phyloP scores from a whole-genome alignment of 2,113 vertebrate species.

The Taxidea taxus region DNA sequence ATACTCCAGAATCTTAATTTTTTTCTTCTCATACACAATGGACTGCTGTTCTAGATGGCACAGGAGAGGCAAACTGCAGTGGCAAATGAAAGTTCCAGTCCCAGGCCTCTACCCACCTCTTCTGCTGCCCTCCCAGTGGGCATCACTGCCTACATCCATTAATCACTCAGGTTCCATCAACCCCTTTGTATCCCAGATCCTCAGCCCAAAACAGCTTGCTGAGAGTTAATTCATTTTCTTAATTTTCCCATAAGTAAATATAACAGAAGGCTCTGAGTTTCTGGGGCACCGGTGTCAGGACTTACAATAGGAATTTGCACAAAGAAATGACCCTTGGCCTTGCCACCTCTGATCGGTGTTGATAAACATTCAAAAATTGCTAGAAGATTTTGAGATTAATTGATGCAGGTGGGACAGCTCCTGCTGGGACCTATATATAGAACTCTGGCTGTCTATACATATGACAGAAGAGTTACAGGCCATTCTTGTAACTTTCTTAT shows the following conservation, averaged over 20 bases:
- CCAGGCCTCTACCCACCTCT: no score
- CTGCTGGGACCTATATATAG: neutral
- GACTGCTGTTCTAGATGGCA: neutral
- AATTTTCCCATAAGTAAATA: neutral
- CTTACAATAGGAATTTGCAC: neutral
- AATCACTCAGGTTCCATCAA: neutral
- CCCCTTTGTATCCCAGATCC: neutral
- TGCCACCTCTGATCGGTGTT: neutral
- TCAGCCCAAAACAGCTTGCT: neutral
- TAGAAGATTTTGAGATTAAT: slow-evolving; percentile 11
- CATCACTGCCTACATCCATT: neutral
- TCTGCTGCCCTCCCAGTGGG: neutral
- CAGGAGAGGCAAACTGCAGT: no score
- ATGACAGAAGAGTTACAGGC: neutral
- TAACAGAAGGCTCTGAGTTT: neutral
- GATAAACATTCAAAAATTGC: neutral
- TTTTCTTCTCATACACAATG: neutral
- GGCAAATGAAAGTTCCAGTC: accelerated
- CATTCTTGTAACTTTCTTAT: neutral
- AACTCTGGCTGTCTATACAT: neutral
- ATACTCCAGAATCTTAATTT: neutral
- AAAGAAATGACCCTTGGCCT: neutral
- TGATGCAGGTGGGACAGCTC: neutral
- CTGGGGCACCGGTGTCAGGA: neutral
- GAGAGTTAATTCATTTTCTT: neutral